Conservation (phyloP, 2,797 vertebrate genomes). For the Crax fasciolata region DNA sequence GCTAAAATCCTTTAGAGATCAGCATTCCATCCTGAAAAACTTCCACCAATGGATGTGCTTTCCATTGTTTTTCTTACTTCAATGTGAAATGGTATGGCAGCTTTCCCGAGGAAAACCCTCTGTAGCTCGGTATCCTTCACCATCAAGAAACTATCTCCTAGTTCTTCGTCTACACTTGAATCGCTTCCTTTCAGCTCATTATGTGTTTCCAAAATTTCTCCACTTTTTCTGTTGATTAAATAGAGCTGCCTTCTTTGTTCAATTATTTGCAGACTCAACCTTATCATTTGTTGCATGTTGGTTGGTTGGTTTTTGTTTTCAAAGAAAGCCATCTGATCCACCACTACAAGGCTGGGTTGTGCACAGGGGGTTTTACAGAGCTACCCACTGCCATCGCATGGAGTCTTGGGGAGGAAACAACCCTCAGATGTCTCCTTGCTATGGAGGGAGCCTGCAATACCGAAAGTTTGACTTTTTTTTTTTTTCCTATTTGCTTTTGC, state of each 20-base stretch:
- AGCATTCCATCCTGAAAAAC: not conserved
- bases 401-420: not conserved
- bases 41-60: not conserved
- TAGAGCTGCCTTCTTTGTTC: not conserved
- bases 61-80: not conserved
- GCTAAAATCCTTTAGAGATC: not conserved
- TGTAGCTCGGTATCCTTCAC: not conserved
- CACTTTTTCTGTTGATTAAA: not conserved
- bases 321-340: not conserved
- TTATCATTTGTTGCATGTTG: not conserved
- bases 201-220: not conserved
- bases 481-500: not conserved
- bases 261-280: not conserved
- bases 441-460: not conserved
- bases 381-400: not conserved
- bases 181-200: not conserved
- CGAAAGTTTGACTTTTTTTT: not conserved
- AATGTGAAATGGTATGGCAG: not conserved
- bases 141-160: not conserved
- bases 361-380: not conserved
- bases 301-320: not conserved
- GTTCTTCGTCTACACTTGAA: not conserved
- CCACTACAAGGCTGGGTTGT: not conserved
- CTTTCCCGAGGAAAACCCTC: not conserved
- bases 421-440: not conserved